Evolutionary conservation across 1,140 invertebrate species (phyloP), one percentile per base, ranked within the genome.

Genomic region (Cotesia glomerata): DNA sequence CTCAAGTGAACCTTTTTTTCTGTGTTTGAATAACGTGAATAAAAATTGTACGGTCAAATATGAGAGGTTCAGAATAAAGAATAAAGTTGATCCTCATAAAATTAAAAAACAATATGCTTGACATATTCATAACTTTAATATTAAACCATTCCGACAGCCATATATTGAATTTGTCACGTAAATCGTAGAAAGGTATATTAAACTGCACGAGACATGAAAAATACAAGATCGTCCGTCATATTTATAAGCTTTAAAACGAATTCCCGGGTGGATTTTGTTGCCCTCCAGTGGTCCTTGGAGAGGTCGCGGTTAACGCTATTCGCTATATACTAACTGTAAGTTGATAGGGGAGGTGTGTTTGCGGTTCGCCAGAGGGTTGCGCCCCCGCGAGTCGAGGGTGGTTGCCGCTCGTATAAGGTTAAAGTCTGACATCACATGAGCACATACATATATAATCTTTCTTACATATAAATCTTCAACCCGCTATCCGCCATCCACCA

Each of bases 291-390:
- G 49, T 58, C 16, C 52, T 59, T 16, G 18, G 9, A 51, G 58
- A 49, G 34, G 35, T 69, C 56, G 56, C 36, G 56, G 56, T 69
- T 62, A 72, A 72, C 49, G 35, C 70, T 52, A 66, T 26, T 26
- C 26, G 26, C 26, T 26, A 26, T 26, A 26, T 32, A 51, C 36
- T 62, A 18, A 36, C n/a, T 61, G 14, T 14, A 39, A 67, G 54
- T 67, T 61, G 64, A 72, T 72, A 54, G 71, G 54, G 13, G 64
- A 67, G 39, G 54, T 62, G 56, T 67, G 52, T 68, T 67, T 72
- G 71, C 18, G 71, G 71, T 52, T 72, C 56, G 35, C 36, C 52
- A 67, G 26, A 63, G 51, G 51, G 52, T 54, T 58, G 54, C 58
- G 54, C 39, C 16, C 54, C 8, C 39, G 39, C 39, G 7, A 5